These are phyloP conservation scores for Bombus pyrosoma DNA, from an alignment of 1,140 invertebrate genomes.

Conservation along the genomic window DNA sequence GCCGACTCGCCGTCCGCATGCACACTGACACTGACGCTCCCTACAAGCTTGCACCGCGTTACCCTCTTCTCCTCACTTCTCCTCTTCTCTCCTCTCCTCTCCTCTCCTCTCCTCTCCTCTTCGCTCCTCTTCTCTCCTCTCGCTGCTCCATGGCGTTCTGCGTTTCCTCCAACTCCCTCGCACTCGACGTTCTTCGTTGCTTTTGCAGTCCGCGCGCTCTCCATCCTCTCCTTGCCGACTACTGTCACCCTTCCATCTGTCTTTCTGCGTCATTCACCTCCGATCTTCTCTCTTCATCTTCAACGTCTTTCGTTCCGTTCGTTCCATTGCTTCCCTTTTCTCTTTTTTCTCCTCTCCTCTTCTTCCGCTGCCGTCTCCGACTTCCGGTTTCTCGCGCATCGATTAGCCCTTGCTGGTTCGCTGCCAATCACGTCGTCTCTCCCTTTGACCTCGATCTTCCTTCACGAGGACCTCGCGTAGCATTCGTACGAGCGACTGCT, in stretches of 20 bases:
- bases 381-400: neutral
- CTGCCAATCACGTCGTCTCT: neutral
- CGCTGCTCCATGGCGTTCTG: constrained; percentile 5
- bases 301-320: neutral
- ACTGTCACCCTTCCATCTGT: constrained; percentile 3
- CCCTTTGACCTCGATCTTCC: neutral
- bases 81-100: neutral
- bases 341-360: neutral
- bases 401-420: neutral
- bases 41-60: constrained; percentile 54
- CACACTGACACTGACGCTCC: constrained; percentile 69
- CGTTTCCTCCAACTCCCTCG: neutral
- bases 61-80: neutral
- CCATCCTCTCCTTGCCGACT: neutral
- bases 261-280: neutral
- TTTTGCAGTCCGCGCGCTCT: neutral
- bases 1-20: constrained; percentile 68
- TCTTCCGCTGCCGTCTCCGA: neutral
- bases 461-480: neutral
- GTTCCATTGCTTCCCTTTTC: neutral
- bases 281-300: neutral
- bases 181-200: neutral
- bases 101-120: neutral
- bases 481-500: neutral
- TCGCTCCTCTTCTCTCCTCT: neutral